Evolutionary conservation across 2,113 vertebrate genomes (phyloP).

Genomic region (Chaetorhynchus papuensis): DNA sequence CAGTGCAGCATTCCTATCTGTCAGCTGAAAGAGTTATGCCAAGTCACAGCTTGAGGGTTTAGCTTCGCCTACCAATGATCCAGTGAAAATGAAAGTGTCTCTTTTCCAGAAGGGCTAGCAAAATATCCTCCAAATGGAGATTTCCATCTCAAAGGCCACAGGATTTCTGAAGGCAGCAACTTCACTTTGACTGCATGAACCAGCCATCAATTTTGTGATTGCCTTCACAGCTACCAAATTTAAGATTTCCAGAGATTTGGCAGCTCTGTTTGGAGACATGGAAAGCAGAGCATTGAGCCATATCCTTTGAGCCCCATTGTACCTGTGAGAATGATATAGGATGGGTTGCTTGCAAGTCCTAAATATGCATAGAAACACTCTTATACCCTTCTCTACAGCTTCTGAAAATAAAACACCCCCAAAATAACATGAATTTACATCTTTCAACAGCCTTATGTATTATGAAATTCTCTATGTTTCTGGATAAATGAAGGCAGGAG

Average conservation of each 20-base stretch:
- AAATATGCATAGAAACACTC: background rate
- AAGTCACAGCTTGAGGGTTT: background rate
- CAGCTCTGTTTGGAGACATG: background rate
- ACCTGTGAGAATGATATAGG: background rate
- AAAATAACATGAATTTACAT: background rate
- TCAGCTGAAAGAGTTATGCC: background rate
- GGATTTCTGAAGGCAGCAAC: background rate
- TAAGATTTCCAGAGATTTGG: background rate
- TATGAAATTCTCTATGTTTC: background rate
- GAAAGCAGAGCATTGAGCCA: background rate
- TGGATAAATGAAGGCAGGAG: background rate
- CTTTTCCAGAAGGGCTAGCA: background rate
- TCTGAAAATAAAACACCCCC: rapidly evolving
- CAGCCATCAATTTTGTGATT: background rate
- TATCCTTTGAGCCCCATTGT: background rate
- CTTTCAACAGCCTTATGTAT: background rate
- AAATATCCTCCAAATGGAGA: background rate
- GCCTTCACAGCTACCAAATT: background rate
- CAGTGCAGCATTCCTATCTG: constrained; percentile 1
- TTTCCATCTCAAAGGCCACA: background rate
- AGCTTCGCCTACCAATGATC: background rate
- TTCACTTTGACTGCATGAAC: background rate
- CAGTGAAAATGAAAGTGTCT: background rate
- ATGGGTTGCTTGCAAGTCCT: background rate
- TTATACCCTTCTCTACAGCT: background rate